phyloP scores from a whole-genome alignment of 2,797 vertebrate genomes.

The Oreochromis grahami region DNA sequence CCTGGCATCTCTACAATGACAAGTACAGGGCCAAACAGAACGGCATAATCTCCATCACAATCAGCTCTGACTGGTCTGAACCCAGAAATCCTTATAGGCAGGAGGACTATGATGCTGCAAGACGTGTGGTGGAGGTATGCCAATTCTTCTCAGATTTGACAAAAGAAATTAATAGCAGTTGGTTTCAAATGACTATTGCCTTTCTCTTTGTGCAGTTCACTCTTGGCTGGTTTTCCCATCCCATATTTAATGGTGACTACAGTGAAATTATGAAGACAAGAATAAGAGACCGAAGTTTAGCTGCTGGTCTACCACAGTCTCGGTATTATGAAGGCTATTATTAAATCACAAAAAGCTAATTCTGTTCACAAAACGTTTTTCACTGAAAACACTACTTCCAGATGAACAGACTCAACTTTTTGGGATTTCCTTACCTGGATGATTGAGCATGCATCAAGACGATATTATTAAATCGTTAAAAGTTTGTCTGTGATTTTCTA shows the following conservation, averaged over 20 bases:
- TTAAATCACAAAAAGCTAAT: neutral
- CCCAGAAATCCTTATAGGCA: slow-evolving; percentile 90
- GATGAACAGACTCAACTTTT: neutral
- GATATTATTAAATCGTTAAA: neutral
- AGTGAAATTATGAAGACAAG: slow-evolving; percentile 87
- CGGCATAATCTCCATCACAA: slow-evolving; percentile 87
- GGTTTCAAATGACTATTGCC: neutral
- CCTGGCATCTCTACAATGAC: slow-evolving; percentile 93
- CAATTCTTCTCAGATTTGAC: neutral
- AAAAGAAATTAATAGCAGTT: neutral
- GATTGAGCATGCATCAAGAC: neutral
- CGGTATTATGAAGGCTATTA: slow-evolving; percentile 68
- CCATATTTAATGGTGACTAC: slow-evolving; percentile 94
- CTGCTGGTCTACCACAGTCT: slow-evolving; percentile 78
- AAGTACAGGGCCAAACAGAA: slow-evolving; percentile 81
- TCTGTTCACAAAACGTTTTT: neutral
- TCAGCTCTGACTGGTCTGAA: slow-evolving; percentile 92
- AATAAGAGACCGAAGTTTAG: slow-evolving; percentile 83
- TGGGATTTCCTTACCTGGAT: neutral
- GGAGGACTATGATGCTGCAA: slow-evolving; percentile 84
- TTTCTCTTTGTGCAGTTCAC: slow-evolving; percentile 78
- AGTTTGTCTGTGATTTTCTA: neutral
- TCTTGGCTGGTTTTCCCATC: slow-evolving; percentile 95
- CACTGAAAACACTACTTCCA: neutral
- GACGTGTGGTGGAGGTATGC: slow-evolving; percentile 81